Percentiles rank a stretch among this genome's conserved stretches.
phyloP scores from a whole-genome alignment of 2,113 vertebrate genomes.

The Nannobrachium achirus region DNA sequence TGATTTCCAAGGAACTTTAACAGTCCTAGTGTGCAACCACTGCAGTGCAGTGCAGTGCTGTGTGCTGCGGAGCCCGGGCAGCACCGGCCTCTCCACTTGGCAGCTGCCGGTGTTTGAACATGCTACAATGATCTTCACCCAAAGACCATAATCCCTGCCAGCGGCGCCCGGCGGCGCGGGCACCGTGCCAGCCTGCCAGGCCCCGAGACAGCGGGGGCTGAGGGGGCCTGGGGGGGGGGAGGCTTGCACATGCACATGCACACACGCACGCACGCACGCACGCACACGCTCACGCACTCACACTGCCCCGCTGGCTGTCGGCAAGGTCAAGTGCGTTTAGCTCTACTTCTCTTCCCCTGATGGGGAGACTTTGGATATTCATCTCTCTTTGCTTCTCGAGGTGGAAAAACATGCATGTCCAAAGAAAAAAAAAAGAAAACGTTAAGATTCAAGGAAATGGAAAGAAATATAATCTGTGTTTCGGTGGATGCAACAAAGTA shows the following conservation, averaged over 20 bases:
- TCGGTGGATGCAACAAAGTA: too few relatives aligned
- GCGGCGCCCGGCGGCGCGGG: conserved; percentile 61
- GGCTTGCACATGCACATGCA: too few relatives aligned
- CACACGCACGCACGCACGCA: too few relatives aligned
- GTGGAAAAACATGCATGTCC: neutral
- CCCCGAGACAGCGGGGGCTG: conserved; percentile 21
- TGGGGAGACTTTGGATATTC: conserved; percentile 23
- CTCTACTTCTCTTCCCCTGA: conserved; percentile 54
- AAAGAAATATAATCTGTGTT: too few relatives aligned
- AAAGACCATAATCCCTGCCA: conserved; percentile 71
- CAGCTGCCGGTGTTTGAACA: conserved; percentile 58
- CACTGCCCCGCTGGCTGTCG: conserved; percentile 46
- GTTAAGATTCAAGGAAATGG: neutral
- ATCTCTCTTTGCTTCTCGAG: neutral
- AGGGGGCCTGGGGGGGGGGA: too few relatives aligned
- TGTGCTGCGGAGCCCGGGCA: conserved; percentile 37
- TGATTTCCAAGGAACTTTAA: too few relatives aligned
- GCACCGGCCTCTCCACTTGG: conserved; percentile 57
- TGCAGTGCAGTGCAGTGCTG: too few relatives aligned
- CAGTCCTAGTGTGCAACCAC: too few relatives aligned
- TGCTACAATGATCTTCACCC: conserved; percentile 68
- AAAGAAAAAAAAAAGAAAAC: too few relatives aligned
- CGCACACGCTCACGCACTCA: too few relatives aligned
- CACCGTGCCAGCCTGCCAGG: conserved; percentile 45
- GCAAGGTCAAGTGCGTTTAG: conserved; percentile 80